phyloP scores from a whole-genome alignment of 1,140 invertebrate species.

The Psilanteris sp. region DNA sequence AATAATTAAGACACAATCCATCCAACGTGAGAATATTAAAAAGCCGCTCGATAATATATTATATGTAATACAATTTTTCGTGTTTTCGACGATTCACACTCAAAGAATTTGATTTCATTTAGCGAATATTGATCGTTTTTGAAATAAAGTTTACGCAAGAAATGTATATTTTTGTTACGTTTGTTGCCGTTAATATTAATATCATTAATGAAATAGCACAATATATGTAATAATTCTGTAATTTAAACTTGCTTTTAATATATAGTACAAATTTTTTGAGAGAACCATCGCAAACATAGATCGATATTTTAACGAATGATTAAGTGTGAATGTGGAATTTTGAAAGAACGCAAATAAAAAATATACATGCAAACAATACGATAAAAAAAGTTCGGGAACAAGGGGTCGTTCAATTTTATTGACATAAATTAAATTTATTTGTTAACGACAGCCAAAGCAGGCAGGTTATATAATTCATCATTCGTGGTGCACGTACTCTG shows the following conservation, averaged over 20 bases:
- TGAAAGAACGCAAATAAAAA: conserved; percentile 15
- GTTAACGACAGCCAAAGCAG: conserved; percentile 39
- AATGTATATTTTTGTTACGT: too few species aligned
- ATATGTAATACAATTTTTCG: neutral
- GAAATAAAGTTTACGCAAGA: too few species aligned
- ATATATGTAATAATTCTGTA: conserved; percentile 2
- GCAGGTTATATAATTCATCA: conserved; percentile 41
- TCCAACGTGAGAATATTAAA: conserved; percentile 9
- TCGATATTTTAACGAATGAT: conserved; percentile 17
- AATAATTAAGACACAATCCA: conserved; percentile 5
- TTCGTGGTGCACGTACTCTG: conserved; percentile 50
- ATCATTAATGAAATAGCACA: too few species aligned
- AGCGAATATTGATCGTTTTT: neutral
- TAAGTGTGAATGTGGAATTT: conserved; percentile 14
- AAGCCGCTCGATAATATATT: neutral
- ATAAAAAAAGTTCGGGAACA: conserved; percentile 7
- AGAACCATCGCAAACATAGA: conserved; percentile 19
- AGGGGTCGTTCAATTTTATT: conserved; percentile 29
- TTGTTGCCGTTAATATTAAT: too few species aligned
- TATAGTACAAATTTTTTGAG: conserved; percentile 28
- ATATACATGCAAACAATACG: neutral
- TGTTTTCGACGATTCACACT: conserved; percentile 31
- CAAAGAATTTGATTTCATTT: conserved; percentile 17
- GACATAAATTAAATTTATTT: conserved; percentile 33
- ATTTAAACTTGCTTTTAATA: neutral